Conservation (phyloP, 2,888 invertebrate species). For the Apotomis turbidana region DNA sequence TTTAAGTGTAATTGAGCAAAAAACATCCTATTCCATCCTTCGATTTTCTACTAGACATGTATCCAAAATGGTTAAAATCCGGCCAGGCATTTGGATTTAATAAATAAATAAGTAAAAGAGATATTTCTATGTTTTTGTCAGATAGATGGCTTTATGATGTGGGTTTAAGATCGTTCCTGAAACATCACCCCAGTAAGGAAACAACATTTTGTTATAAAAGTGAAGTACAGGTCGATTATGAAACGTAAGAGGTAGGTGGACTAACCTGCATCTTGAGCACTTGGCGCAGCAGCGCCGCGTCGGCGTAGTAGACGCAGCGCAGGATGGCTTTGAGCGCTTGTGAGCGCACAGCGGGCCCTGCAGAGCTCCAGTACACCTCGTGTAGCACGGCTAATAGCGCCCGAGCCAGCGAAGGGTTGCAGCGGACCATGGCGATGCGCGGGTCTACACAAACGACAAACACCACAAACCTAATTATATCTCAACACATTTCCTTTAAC, state of each 20-base stretch:
- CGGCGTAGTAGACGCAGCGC: conserved; percentile 98
- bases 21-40: background rate
- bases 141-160: no score
- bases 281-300: conserved; percentile 92
- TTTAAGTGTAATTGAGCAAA: no score
- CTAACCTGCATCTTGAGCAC: conserved; percentile 85
- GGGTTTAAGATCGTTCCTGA: no score
- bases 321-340: conserved; percentile 98
- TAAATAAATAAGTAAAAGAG: no score
- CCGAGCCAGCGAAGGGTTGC: conserved; percentile 83
- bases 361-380: conserved; percentile 99
- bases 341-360: conserved; percentile 98
- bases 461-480: background rate
- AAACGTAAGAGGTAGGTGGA: background rate
- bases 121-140: no score
- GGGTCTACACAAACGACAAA: conserved; percentile 59
- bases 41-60: no score
- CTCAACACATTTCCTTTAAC: no score
- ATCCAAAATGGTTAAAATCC: no score
- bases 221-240: no score
- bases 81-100: no score
- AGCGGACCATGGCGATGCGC: conserved; percentile 76
- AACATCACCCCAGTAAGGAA: no score
- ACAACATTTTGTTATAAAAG: no score
- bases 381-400: conserved; percentile 97